A percentile compares a stretch with the other conserved stretches of the same genome.
Evolutionary conservation across 2,797 vertebrate genomes (phyloP).

Genomic region (Caiman crocodilus): DNA sequence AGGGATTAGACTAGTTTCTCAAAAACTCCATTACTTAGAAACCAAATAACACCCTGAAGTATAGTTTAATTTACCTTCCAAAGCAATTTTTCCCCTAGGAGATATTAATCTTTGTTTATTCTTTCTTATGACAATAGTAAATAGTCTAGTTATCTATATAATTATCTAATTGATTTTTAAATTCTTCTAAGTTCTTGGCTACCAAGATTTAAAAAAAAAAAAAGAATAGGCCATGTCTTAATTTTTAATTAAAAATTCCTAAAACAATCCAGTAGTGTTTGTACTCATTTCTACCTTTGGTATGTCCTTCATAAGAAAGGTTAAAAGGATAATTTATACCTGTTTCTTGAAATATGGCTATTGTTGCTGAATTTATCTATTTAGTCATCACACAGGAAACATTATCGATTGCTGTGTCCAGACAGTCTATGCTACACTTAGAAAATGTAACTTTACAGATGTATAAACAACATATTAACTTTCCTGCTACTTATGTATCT

Average conservation of each 20-base stretch:
- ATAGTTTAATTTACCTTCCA: conserved; percentile 3
- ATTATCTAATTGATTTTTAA: conserved; percentile 49
- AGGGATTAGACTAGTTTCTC: neutral
- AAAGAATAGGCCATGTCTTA: neutral
- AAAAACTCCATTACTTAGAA: neutral
- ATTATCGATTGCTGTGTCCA: neutral
- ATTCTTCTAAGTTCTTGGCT: neutral
- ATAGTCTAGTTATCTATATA: conserved; percentile 25
- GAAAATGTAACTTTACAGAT: neutral
- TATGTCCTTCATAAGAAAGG: conserved; percentile 34
- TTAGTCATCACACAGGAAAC: neutral
- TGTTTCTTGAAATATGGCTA: conserved; percentile 16
- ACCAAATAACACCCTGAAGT: neutral
- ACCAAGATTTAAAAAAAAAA: neutral
- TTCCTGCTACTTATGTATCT: neutral
- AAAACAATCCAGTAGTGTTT: neutral
- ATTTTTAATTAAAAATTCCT: neutral
- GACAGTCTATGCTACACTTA: neutral
- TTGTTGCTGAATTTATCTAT: conserved; percentile 40
- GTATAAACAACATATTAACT: neutral
- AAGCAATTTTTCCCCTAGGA: neutral
- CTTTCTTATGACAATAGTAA: neutral
- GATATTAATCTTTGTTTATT: conserved; percentile 39
- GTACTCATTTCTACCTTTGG: neutral
- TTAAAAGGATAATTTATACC: conserved; percentile 18